Percentiles rank a stretch among this genome's conserved stretches.
phyloP scores from a whole-genome alignment of 2,113 vertebrate genomes.

The Orientallactaga bullata region DNA sequence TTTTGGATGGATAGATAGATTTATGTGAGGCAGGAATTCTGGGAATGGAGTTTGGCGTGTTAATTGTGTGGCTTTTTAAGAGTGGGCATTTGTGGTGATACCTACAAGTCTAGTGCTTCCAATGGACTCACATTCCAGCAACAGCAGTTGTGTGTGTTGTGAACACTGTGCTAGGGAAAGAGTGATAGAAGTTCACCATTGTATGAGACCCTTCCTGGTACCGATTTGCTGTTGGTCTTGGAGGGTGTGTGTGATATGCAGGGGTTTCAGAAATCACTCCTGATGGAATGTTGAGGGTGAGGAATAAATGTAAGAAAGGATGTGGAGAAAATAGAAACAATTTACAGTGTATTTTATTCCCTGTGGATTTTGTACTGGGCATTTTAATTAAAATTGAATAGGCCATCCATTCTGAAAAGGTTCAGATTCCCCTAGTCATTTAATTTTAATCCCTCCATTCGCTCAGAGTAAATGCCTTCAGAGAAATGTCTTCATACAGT shows the following conservation, averaged over 20 bases:
- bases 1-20: background rate
- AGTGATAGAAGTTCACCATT: background rate
- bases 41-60: background rate
- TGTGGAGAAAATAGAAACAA: conserved; percentile 11
- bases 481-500: conserved; percentile 53
- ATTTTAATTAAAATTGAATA: conserved; percentile 33
- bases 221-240: background rate
- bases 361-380: background rate
- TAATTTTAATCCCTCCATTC: conserved; percentile 60
- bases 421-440: conserved; percentile 39
- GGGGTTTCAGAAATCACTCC: conserved; percentile 1
- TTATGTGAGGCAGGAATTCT: background rate
- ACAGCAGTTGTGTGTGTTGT: background rate
- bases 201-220: background rate
- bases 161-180: background rate
- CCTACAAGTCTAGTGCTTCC: background rate
- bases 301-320: background rate
- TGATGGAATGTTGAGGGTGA: background rate
- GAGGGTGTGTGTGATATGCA: background rate
- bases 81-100: no score
- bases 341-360: conserved; percentile 55
- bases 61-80: accelerated
- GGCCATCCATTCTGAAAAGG: conserved; percentile 34
- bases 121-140: background rate
- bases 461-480: conserved; percentile 58